Evolutionary conservation across 1,140 invertebrate genomes (phyloP).

Genomic region (Akabosia matsudoensis): DNA sequence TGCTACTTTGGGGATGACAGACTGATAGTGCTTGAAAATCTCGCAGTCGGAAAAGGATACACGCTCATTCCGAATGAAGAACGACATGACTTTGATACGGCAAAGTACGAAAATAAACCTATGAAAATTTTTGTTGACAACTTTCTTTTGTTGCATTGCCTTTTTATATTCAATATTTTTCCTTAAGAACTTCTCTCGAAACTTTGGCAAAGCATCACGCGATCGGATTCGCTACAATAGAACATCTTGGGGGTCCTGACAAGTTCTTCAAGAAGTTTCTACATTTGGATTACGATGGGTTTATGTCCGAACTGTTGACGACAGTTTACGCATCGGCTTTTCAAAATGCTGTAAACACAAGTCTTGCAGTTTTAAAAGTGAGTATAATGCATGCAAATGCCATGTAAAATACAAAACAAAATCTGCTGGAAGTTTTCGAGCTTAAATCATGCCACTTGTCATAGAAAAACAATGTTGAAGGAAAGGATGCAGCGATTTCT

Average conservation of each 20-base stretch:
- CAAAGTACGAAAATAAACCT: background rate
- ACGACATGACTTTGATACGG: background rate
- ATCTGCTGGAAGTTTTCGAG: background rate
- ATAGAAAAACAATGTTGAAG: background rate
- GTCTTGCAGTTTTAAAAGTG: background rate
- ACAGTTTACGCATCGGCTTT: background rate
- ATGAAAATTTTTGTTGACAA: background rate
- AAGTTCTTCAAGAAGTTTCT: background rate
- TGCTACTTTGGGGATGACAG: conserved; percentile 8
- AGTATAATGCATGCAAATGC: background rate
- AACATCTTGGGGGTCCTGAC: background rate
- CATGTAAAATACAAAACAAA: background rate
- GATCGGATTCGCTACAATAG: background rate
- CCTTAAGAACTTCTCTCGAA: background rate
- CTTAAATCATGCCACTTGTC: background rate
- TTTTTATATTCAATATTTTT: background rate
- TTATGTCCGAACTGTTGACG: background rate
- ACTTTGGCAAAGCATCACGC: background rate
- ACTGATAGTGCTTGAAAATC: conserved; percentile 17
- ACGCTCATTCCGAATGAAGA: background rate
- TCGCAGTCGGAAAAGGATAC: background rate
- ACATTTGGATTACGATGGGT: background rate
- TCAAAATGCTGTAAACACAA: background rate
- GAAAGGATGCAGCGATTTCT: background rate
- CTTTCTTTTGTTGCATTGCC: background rate